These are phyloP conservation scores for Achatina immaculata DNA, from an alignment of 1,140 invertebrate species.

Conservation along the genomic window DNA sequence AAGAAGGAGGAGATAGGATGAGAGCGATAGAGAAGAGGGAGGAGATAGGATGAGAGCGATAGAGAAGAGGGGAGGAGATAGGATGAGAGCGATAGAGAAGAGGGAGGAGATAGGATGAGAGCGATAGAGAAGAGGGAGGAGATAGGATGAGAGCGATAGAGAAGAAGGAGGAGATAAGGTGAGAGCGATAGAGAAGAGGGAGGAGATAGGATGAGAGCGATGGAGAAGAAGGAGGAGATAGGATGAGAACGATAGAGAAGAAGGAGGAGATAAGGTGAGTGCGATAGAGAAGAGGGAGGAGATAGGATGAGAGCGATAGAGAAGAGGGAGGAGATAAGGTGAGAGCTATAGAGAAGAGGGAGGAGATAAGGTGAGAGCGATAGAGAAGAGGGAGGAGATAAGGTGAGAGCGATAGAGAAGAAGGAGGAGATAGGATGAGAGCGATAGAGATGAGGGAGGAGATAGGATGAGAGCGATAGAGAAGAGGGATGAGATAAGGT, in stretches of 20 bases:
- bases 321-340: neutral
- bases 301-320: neutral
- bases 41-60: neutral
- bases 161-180: neutral
- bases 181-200: neutral
- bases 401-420: neutral
- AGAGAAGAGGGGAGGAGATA: neutral
- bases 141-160: neutral
- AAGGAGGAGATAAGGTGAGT: neutral
- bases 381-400: neutral
- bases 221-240: neutral
- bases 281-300: neutral
- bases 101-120: neutral
- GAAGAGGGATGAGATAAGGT: neutral
- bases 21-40: neutral
- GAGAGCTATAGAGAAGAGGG: neutral
- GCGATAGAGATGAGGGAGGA: neutral
- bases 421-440: neutral
- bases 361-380: neutral
- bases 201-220: neutral
- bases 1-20: too few relatives aligned
- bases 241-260: neutral
- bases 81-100: neutral
- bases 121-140: too few relatives aligned
- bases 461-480: neutral